phyloP scores from a whole-genome alignment of 2,797 vertebrate genomes.

The Dicrostonyx torquatus region DNA sequence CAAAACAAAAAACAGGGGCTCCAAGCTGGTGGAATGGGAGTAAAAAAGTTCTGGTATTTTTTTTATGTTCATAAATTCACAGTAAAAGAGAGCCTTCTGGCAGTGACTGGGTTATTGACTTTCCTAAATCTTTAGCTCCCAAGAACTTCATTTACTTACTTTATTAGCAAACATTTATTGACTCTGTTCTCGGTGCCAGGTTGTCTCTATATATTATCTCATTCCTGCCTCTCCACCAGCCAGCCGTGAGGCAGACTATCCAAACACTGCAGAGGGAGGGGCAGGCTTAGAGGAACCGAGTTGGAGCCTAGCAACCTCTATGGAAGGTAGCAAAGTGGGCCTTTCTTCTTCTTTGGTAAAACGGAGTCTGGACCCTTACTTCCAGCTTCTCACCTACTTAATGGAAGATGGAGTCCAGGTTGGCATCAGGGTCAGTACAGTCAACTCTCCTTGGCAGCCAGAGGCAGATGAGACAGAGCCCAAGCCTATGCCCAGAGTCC shows the following conservation, averaged over 20 bases:
- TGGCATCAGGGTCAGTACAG: not conserved
- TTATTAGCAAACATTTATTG: constrained; percentile 67
- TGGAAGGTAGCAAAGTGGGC: not conserved
- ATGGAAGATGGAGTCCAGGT: not conserved
- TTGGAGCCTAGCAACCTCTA: not conserved
- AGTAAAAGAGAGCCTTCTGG: constrained; percentile 57
- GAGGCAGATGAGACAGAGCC: not conserved
- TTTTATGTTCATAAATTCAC: constrained; percentile 62
- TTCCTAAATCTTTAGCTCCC: constrained; percentile 61
- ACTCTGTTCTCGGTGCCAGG: constrained; percentile 25
- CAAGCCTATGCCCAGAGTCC: not conserved
- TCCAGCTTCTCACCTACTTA: not conserved
- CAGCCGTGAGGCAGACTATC: not conserved
- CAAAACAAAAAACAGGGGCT: not conserved
- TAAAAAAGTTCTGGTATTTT: not conserved
- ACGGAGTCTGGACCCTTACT: not conserved
- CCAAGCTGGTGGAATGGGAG: not conserved
- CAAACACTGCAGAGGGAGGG: not conserved
- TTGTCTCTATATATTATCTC: constrained; percentile 29
- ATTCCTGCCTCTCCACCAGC: not conserved
- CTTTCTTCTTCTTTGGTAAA: not conserved
- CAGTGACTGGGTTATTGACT: constrained; percentile 36
- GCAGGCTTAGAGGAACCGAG: not conserved
- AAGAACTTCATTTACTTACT: constrained; percentile 54
- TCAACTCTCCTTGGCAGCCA: not conserved